Evolutionary conservation across 2,888 invertebrate species (phyloP), one percentile per base, ranked within the genome.

Genomic region (Drosophila lacicola): DNA sequence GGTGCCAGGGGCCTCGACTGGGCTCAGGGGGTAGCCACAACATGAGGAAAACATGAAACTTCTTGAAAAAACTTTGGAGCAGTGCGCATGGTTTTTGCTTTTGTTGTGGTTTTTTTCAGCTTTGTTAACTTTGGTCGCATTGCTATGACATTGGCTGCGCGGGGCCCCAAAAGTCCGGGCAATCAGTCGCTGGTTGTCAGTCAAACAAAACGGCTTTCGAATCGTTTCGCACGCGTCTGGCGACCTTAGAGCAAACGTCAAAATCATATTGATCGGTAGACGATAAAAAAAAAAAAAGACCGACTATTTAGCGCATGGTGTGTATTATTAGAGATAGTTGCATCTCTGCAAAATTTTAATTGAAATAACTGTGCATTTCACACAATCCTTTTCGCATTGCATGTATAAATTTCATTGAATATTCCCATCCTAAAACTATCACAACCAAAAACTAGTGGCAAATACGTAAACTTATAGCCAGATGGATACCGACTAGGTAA

Each of bases 111-210:
- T 88, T 85, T 77, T 78, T 81, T 29, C 29, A 29, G 75, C 82
- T 82, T 82, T 88, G 86, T 84, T 82, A 86, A 81, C 88, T 86
- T 83, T 83, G 82, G 90, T 89, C 91, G 90, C 81, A 90, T 90
- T 91, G 90, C 90, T 91, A 90, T 90, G 90, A 88, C 90, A 91
- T 82, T 89, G 80, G 79, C 69, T 17, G 34, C 10, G 45, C 9
- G 39, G 64, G 66, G 53, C 56, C 29, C 29, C 60, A 44, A 47
- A 67, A 68, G 70, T 85, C 86, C 61, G 70, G 68, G 56, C 62
- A 69, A 69, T 81, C 81, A 83, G 89, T 87, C 82, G 68, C 74
- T 71, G 75, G 74, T 82, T 87, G 85, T 89, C 89, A 89, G 84
- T 89, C 85, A 88, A 89, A 77, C 87, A 77, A 77, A 69, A 70